Base-by-base conservation (phyloP, 2,113 vertebrate genomes). In the Elachura formosa region DNA sequence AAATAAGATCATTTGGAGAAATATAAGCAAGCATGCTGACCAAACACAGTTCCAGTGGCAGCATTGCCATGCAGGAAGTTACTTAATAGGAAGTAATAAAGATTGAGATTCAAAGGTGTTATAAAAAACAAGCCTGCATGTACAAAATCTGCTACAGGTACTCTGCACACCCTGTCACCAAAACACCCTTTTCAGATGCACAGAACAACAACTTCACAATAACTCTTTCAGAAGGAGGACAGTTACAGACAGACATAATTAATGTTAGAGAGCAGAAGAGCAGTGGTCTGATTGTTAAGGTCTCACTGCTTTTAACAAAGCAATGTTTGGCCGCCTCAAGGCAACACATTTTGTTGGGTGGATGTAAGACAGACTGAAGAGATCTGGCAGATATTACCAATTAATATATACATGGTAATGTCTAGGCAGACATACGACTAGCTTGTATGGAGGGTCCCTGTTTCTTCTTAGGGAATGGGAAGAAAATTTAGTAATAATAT, bases 1-100 rank as follows among this genome's bases (percentile, higher is more conserved):
- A 64, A 94, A 84, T 43, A 40, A 90, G 64, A 82, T 88, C 85
- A 93, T 93, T 66, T 96, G 63, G 31, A 86, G 76, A 85, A 86
- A 91, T 71, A 73, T 11, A 95, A 92, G 67, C 56, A 95, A 92
- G 67, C 56, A 72, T 48, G 33, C 56, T 81, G 95, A 84, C 74
- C n/a, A 96, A 94, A 89, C 71, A 69, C 77, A 82, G 87, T 64
- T 74, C 46, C 54, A 93, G 51, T 20, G 74, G 45, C n/a, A 75
- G 68, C 83, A 84, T 19, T 89, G 59, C 71, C 45, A 84, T 12
- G 51, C 52, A 79, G 72, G 66, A 93, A 87, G 90, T 89, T 94
- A 80, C 38, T 91, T 94, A 95, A 88, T 34, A 89, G 84, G 12
- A 62, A 62, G 46, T 46, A 94, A 94, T 69, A 87, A 93, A 85